Evolutionary conservation across 1,140 invertebrate genomes (phyloP), one percentile per base, ranked within the genome.

Genomic region (Bombus difficillimus): DNA sequence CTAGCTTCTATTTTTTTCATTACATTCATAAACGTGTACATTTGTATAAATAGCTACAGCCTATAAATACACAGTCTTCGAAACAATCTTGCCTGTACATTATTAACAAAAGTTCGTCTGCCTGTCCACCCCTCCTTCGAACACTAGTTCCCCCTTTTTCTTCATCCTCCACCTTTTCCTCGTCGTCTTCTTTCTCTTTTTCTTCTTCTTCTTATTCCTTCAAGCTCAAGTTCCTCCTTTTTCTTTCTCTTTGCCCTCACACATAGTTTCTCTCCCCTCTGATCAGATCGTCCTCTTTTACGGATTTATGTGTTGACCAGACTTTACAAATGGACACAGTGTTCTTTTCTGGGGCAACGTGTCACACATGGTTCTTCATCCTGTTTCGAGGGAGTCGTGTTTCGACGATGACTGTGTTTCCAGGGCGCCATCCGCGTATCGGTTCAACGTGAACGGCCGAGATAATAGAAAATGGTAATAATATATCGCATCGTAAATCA

Each of bases 241-340:
- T 28, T 41, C 69, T 28, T 71, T 39, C 25, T 71, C 43, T 57
- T 22, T 57, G 32, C 73, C 47, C 73, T 76, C 25, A 34, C 43
- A 28, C 47, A 12, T 66, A 53, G 32, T 53, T 41, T 57, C 78
- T 57, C 47, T 71, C 64, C 13, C 22, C 71, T 28, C 77, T 43
- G 28, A 6, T n/a, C 47, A 10, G 34, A 32, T 57, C 78, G 68
- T 62, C 53, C 87, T 74, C 82, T 76, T 75, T 89, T 87, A 71
- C 87, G 86, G 81, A 92, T 91, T 92, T 91, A 92, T 73, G 87
- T 86, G 85, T 86, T 41, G 85, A 68, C 68, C 75, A 66, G 87
- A 86, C 81, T 88, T 89, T 77, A 89, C 82, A 88, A 89, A 89
- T 86, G 88, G 88, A 88, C 72, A 87, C 10, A 37, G 84, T 74